Conservation (phyloP, 2,113 vertebrate species). For the Rhineura floridana region DNA sequence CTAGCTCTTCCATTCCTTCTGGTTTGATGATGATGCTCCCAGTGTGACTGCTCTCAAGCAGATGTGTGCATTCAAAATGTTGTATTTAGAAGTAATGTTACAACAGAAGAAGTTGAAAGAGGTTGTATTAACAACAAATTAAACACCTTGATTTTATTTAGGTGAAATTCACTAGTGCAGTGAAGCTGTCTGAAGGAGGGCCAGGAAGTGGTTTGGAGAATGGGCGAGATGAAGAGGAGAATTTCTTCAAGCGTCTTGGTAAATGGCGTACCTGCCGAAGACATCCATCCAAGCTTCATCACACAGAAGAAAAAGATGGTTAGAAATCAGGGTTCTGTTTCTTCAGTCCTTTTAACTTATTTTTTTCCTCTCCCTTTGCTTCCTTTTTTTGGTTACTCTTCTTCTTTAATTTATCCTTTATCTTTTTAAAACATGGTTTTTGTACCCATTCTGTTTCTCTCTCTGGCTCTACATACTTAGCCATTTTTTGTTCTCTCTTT, state of each 20-base stretch:
- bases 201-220: conserved; percentile 85
- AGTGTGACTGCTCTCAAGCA: neutral
- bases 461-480: conserved; percentile 59
- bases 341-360: conserved; percentile 69
- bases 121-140: neutral
- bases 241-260: conserved; percentile 99
- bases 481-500: conserved; percentile 53
- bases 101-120: neutral
- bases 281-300: conserved; percentile 91
- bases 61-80: neutral
- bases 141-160: conserved; percentile 56
- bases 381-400: neutral
- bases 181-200: conserved; percentile 94
- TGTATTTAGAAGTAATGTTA: neutral
- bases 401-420: conserved; percentile 46
- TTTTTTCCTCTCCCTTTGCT: conserved; percentile 36
- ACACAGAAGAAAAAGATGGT: conserved; percentile 94
- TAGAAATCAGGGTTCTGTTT: conserved; percentile 80
- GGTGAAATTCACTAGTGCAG: conserved; percentile 98
- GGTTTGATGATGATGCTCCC: neutral
- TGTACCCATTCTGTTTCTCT: conserved; percentile 41
- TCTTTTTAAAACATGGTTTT: conserved; percentile 40
- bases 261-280: conserved; percentile 92
- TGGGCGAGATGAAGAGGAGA: conserved; percentile 95
- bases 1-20: neutral